Base-by-base conservation (phyloP, 2,888 invertebrate species). In the Chymomyza amoena region DNA sequence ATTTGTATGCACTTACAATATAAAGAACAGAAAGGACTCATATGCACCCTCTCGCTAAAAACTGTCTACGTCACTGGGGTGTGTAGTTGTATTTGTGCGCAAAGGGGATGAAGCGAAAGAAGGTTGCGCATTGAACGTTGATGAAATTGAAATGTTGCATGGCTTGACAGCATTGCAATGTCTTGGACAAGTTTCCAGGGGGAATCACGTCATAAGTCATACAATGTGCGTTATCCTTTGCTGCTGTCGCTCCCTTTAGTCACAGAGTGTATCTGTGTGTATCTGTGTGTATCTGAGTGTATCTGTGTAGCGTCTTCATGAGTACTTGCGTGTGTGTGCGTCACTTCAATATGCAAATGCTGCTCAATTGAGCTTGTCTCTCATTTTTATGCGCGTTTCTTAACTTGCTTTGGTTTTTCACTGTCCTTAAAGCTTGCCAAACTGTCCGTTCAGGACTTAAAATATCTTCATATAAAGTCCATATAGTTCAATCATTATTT, bases 311-410 rank as follows among this genome's bases (percentile, higher is more conserved):
- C 54, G 57, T 39, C 20, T 50, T 28, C 32, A 52, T 54, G 54
- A 20, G 57, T 25, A 63, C 18, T 50, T 57, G 20, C 13, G 20
- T 32, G 45, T 15, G 63, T 63, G 70, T 72, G 61, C 71, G 78
- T 82, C 82, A 65, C 83, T 81, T 80, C 83, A 86, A 84, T 84
- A 84, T 84, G 83, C 83, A 84, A 84, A 84, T 84, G 83, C 81
- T 81, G 83, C 64, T 85, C 83, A 85, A 85, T 83, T 83, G 84
- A 72, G 83, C 84, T 77, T 83, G 82, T 82, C 82, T 76, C 70
- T 70, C 73, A 54, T 61, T 84, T 84, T 80, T 84, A 84, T 84
- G 67, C 67, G 69, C 57, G 54, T 5, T 62, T 50, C 63, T 64
- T 69, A 25, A 67, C 61, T 69, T 18, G 15, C n/a, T 36, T 61